Base-by-base conservation (phyloP, 2,113 vertebrate species). In the Sphyrna mokarran region DNA sequence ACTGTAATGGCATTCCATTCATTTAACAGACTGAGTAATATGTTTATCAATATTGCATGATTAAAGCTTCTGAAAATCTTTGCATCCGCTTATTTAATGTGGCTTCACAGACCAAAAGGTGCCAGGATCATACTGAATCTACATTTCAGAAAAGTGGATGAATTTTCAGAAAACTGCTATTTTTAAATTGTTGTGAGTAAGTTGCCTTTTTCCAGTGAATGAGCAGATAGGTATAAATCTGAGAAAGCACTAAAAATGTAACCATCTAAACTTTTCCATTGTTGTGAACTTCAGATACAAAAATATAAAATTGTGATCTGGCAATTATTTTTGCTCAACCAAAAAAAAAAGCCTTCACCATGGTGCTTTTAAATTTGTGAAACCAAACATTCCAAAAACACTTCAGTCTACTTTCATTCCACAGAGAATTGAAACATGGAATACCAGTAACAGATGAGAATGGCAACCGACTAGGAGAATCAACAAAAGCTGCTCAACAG, bases 361-460 rank as follows among this genome's bases (percentile, higher is more conserved):
- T 6, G 26, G 54, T 63, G 29, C 18, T 63, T 68, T 43, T 43
- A 70, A 14, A 3, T 68, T 70, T 94, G 37, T 2, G 43, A 40
- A 22, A 68, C 37, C 18, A 72, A 95, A 72, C 94, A 95, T 95
- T 48, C 40, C 70, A 69, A 40, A 54, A 69, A 72, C 0, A 72
- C 20, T 43, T n/a, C 23, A 48, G 37, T 76, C 80, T 86, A n/a
- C 78, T 70, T 96, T 95, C 96, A 61, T 96, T 90, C 96, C 95
- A 80, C 97, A 99, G 99, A 96, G 99, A 99, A 66, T 98, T 99
- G 95, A 97, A 99, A 96, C 98, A 98, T 78, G 99, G 99, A 96
- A 99, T 99, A 96, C 99, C 99, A 0, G 95, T 99, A 96, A 99
- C 97, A 0, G 99, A 99, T 89, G 98, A 99, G 96, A 98, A 98